Evolutionary conservation across 2,797 vertebrate species (phyloP).

Genomic region (Melanogrammus aeglefinus): DNA sequence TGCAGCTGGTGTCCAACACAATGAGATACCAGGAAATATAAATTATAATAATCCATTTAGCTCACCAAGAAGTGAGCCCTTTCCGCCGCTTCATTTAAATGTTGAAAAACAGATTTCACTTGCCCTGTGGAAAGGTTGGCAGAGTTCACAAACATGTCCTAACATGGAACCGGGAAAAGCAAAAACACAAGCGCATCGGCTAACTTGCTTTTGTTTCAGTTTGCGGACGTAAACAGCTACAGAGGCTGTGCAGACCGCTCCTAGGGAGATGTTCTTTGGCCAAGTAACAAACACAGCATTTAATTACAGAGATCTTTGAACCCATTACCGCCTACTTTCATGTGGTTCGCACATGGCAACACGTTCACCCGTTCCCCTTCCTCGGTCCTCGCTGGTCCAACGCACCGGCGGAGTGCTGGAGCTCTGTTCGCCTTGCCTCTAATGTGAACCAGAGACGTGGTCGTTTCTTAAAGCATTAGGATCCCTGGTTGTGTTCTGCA

Average conservation of each 20-base stretch:
- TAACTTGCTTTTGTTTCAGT: slow-evolving; percentile 32
- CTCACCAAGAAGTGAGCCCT: neutral
- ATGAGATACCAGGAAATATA: neutral
- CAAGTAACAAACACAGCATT: slow-evolving; percentile 58
- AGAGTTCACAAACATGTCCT: slow-evolving; percentile 13
- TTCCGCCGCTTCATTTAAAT: neutral
- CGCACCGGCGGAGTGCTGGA: slow-evolving; percentile 48
- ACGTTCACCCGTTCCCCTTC: slow-evolving; percentile 35
- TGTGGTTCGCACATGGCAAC: slow-evolving; percentile 70
- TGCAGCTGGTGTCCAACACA: neutral
- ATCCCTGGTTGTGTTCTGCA: slow-evolving; percentile 37
- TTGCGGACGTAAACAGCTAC: slow-evolving; percentile 37
- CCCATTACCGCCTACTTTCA: slow-evolving; percentile 66
- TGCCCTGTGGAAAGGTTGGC: neutral
- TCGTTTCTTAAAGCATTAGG: slow-evolving; percentile 62
- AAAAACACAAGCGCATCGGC: slow-evolving; percentile 38
- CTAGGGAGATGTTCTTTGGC: slow-evolving; percentile 59
- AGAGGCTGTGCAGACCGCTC: slow-evolving; percentile 52
- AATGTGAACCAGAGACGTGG: slow-evolving; percentile 78
- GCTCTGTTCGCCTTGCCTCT: slow-evolving; percentile 65
- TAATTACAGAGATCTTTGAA: slow-evolving; percentile 68
- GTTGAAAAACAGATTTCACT: neutral
- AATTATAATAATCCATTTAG: neutral
- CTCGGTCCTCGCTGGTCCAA: neutral
- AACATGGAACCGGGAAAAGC: slow-evolving; percentile 31